Base-by-base conservation (phyloP, 2,888 invertebrate genomes). In the Stenotaenia linearis region DNA sequence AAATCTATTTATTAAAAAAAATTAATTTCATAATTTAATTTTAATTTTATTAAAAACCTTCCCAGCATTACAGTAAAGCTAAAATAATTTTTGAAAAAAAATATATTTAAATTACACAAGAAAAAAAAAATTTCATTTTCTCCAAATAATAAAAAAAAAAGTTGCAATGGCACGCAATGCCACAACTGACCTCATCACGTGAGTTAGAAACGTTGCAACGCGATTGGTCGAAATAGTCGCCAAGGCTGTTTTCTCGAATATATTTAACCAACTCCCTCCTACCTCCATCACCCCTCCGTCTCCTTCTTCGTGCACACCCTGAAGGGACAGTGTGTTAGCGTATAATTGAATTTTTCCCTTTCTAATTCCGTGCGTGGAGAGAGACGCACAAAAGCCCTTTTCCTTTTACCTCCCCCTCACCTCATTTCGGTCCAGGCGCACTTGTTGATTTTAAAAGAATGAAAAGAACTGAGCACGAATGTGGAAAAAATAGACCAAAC, bases 341-440 rank as follows among this genome's bases (percentile, higher is more conserved):
- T 61, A 61, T 61, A 61, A 61, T 61, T 61, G 61, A 61, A 61
- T 61, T 61, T 61, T 61, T 61, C 61, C 61, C 61, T 61, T 61
- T 61, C 61, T 61, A 61, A 61, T 61, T 61, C 61, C 61, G 61
- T 25, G 61, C 61, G 61, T 61, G 61, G 25, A 61, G 61, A 61
- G 61, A 61, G 28, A 21, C 61, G 61, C 61, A 61, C 25, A 25
- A 61, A 61, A 61, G 61, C 61, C 61, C 61, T 61, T 23, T 61
- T 15, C 61, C 7, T 23, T 61, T 25, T 61, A 23, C 61, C 61
- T 25, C 61, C 23, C 61, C 61, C 61, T 61, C 61, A 61, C 61
- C 61, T 61, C 61, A 61, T 61, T 61, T 28, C 61, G 25, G 61
- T 61, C 61, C 61, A 61, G 61, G 28, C 61, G 61, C 61, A 61